phyloP scores from a whole-genome alignment of 2,797 vertebrate genomes.

The Nyctalus aviator region DNA sequence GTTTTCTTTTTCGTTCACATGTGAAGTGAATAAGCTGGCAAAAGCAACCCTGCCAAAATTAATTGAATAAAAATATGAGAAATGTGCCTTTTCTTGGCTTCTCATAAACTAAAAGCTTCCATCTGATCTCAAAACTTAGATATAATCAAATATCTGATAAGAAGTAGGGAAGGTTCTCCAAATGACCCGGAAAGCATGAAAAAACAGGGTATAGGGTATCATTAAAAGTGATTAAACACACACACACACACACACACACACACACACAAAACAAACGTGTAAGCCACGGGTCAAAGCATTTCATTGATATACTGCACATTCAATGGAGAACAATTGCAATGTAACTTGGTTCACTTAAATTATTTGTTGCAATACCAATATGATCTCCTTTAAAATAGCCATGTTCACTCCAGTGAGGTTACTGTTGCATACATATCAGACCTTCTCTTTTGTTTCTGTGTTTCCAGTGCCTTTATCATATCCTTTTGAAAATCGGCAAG shows the following conservation, averaged over 20 bases:
- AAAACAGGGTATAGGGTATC: not conserved
- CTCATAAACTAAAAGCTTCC: constrained; percentile 43
- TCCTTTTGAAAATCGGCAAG: not conserved
- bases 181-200: not conserved
- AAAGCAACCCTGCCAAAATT: constrained; percentile 68
- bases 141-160: constrained; percentile 56
- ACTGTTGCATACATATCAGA: not conserved
- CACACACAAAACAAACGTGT: not conserved
- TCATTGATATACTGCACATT: not conserved
- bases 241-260: not conserved
- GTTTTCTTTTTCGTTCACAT: constrained; percentile 66
- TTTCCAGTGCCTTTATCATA: not conserved
- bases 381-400: constrained; percentile 7
- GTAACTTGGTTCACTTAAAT: not conserved
- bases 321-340: not conserved
- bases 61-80: constrained; percentile 63
- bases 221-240: not conserved
- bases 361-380: not conserved
- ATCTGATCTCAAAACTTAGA: constrained; percentile 63
- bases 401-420: not conserved
- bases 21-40: constrained; percentile 63
- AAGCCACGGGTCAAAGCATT: not conserved
- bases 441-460: not conserved
- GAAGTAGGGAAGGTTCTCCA: not conserved
- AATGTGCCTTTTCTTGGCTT: constrained; percentile 67